Conservation (phyloP, 2,113 vertebrate species). For the Eurypyga helias region DNA sequence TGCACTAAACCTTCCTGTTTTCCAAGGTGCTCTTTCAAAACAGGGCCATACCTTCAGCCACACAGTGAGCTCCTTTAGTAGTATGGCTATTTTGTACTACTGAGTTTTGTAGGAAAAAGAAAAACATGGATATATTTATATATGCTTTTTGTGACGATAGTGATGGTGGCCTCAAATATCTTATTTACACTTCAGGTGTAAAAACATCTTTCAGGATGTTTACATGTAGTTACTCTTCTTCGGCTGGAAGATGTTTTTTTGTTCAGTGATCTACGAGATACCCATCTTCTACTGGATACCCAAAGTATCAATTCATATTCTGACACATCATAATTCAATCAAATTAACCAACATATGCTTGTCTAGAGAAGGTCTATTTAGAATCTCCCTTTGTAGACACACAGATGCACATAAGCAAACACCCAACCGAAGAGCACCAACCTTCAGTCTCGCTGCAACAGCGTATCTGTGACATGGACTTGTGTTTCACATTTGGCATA, state of each 20-base stretch:
- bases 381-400: neutral
- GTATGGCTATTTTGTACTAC: neutral
- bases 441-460: neutral
- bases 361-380: neutral
- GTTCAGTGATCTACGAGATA: neutral
- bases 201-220: neutral
- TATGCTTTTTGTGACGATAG: neutral
- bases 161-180: neutral
- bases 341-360: neutral
- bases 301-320: neutral
- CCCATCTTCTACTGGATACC: neutral
- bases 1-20: neutral
- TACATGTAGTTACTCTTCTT: neutral
- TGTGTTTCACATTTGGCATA: neutral
- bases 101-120: neutral
- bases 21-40: neutral
- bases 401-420: neutral
- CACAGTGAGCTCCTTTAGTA: neutral
- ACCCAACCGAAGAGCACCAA: neutral
- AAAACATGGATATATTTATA: neutral
- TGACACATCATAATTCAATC: neutral
- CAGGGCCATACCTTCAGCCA: neutral
- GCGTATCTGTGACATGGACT: fast-evolving
- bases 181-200: neutral
- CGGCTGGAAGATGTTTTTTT: neutral